Evolutionary conservation across 2,888 invertebrate species (phyloP).

Genomic region (Panzeria rudis): DNA sequence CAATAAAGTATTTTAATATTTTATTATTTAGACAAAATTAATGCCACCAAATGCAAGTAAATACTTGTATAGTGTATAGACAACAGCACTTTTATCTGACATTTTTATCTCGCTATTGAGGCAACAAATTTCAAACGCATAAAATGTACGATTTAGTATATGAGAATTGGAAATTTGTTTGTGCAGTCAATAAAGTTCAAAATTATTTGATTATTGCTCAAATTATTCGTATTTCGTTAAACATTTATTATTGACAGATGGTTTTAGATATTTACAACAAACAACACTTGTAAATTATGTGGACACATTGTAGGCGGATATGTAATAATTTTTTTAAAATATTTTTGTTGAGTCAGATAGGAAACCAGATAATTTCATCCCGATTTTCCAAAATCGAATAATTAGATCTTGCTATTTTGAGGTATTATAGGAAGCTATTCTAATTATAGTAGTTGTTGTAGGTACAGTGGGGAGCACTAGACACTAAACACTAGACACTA

Average conservation of each 20-base stretch:
- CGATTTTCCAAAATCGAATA: too few species aligned
- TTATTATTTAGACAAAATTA: constrained; percentile 48
- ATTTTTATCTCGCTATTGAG: constrained; percentile 32
- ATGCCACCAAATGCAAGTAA: background rate
- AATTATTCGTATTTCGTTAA: background rate
- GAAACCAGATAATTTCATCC: too few species aligned
- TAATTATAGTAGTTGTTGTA: too few species aligned
- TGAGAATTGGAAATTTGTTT: constrained; percentile 24
- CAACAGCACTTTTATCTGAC: constrained; percentile 27
- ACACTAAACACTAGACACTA: too few species aligned
- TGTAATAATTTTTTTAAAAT: too few species aligned
- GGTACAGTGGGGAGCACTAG: too few species aligned
- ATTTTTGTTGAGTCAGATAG: too few species aligned
- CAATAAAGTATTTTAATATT: constrained; percentile 3
- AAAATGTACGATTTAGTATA: constrained; percentile 18
- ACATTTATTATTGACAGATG: background rate
- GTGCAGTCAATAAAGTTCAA: constrained; percentile 1
- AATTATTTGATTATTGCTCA: constrained; percentile 19
- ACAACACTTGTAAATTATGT: background rate
- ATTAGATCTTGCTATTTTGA: too few species aligned
- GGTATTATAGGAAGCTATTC: too few species aligned
- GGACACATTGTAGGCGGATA: background rate
- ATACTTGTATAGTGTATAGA: background rate
- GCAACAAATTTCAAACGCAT: constrained; percentile 32
- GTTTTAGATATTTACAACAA: background rate